Percentiles rank a stretch among this genome's conserved stretches.
Conservation (phyloP, 2,888 invertebrate species). For the Cheilosia impressa region DNA sequence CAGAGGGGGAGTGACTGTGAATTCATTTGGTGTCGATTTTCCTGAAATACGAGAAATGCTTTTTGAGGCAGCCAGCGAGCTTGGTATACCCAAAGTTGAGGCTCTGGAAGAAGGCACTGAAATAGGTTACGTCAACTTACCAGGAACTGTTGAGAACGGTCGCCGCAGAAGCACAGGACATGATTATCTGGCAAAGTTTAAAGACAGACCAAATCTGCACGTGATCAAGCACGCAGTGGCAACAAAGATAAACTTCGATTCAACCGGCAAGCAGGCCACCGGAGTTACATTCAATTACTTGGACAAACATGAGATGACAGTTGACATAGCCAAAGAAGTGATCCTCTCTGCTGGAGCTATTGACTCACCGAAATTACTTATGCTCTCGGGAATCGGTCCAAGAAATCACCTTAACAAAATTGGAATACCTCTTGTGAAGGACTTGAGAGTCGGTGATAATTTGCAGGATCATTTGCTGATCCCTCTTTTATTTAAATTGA, state of each 20-base stretch:
- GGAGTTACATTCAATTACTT: slow-evolving; percentile 84
- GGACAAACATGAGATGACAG: slow-evolving; percentile 78
- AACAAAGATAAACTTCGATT: slow-evolving; percentile 85
- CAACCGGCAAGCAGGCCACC: slow-evolving; percentile 82
- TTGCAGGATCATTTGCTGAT: slow-evolving; percentile 91
- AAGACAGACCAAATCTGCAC: slow-evolving; percentile 85
- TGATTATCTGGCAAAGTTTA: slow-evolving; percentile 86
- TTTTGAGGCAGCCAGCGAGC: slow-evolving; percentile 83
- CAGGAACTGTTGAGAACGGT: slow-evolving; percentile 86
- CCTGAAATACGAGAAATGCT: slow-evolving; percentile 79
- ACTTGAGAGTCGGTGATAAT: slow-evolving; percentile 87
- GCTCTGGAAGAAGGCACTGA: slow-evolving; percentile 82
- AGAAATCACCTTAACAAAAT: slow-evolving; percentile 77
- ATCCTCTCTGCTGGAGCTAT: slow-evolving; percentile 81
- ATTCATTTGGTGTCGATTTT: slow-evolving; percentile 79
- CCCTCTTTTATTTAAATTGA: slow-evolving; percentile 81
- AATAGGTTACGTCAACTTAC: slow-evolving; percentile 84
- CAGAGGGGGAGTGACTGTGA: slow-evolving; percentile 83
- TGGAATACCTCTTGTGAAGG: slow-evolving; percentile 76
- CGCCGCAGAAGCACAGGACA: slow-evolving; percentile 90
- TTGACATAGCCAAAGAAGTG: slow-evolving; percentile 78
- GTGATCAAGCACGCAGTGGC: slow-evolving; percentile 86
- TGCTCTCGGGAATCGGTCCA: slow-evolving; percentile 82
- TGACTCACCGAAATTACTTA: slow-evolving; percentile 80
- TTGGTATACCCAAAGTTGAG: slow-evolving; percentile 82